phyloP scores from a whole-genome alignment of 2,797 vertebrate genomes.

The Lacerta viridis region DNA sequence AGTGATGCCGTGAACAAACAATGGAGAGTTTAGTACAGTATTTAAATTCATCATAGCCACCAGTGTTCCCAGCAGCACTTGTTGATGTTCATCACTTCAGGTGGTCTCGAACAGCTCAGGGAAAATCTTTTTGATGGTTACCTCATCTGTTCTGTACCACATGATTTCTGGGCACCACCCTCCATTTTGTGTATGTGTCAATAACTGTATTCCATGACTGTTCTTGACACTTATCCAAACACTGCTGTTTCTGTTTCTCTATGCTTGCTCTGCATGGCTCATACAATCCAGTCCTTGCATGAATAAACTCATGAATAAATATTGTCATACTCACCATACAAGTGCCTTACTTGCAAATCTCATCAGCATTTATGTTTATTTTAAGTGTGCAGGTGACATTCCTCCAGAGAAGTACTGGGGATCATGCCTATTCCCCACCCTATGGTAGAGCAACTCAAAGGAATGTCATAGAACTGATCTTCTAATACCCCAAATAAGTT shows the following conservation, averaged over 20 bases:
- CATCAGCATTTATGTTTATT: no score
- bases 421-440: no score
- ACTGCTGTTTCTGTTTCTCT: background rate
- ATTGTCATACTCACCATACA: no score
- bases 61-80: conserved; percentile 20
- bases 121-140: conserved; percentile 1
- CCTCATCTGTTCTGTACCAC: background rate
- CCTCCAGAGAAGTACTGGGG: no score
- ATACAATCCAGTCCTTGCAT: background rate
- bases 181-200: background rate
- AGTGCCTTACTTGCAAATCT: no score
- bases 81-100: conserved; percentile 27
- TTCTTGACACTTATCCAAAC: background rate
- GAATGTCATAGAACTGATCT: no score
- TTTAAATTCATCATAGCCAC: conserved; percentile 41
- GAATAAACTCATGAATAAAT: no score
- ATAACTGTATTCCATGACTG: background rate
- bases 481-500: background rate
- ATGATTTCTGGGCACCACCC: background rate
- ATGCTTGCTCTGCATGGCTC: background rate
- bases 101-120: conserved; percentile 15
- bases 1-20: conserved; percentile 3
- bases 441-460: no score
- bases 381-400: no score
- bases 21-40: background rate